phyloP scores from a whole-genome alignment of 2,888 invertebrate genomes.

The Gibbula magus region DNA sequence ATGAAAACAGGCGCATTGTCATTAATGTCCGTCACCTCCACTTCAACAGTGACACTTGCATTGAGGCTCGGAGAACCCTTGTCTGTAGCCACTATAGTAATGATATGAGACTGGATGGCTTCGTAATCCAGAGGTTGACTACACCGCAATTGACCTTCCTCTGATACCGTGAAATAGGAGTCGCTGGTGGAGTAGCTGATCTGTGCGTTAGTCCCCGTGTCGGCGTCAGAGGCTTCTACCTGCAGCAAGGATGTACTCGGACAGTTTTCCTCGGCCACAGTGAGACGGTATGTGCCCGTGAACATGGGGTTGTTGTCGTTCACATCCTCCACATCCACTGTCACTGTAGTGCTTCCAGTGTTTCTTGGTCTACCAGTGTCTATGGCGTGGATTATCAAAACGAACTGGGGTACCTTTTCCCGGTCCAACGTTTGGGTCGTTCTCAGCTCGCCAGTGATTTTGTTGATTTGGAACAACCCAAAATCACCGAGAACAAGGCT shows the following conservation, averaged over 20 bases:
- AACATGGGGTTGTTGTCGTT: not conserved
- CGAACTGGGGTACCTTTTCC: not conserved
- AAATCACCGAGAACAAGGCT: not conserved
- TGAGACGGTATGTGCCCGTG: not conserved
- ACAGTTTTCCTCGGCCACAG: not conserved
- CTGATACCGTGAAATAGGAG: not conserved
- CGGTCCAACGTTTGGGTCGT: not conserved
- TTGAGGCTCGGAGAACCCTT: not conserved
- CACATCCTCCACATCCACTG: not conserved
- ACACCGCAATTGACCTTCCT: not conserved
- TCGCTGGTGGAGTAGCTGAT: not conserved
- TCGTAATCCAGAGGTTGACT: no score
- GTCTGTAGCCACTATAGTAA: not conserved
- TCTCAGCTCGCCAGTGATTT: not conserved
- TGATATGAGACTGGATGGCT: no score
- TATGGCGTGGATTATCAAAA: not conserved
- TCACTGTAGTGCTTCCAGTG: not conserved
- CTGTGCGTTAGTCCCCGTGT: not conserved
- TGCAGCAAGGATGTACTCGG: not conserved
- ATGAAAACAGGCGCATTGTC: no score
- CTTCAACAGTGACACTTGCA: not conserved
- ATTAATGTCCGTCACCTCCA: no score
- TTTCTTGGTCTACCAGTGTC: not conserved
- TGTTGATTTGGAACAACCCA: not conserved
- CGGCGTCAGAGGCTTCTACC: not conserved